Evolutionary conservation across 2,113 vertebrate genomes (phyloP).

Genomic region (Dendropsophus ebraccatus): DNA sequence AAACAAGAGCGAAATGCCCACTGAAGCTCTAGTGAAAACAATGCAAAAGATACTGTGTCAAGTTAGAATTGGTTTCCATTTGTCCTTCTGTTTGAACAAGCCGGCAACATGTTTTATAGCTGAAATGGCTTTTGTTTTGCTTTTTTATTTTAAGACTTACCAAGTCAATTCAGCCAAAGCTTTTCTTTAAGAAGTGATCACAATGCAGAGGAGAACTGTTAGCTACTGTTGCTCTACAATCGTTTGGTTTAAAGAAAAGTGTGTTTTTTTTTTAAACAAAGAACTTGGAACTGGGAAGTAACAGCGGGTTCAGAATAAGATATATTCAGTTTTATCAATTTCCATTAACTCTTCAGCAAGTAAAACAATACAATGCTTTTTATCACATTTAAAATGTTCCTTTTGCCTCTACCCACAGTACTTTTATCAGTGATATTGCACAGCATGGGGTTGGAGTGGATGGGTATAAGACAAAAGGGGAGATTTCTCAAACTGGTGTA

Average conservation of each 20-base stretch:
- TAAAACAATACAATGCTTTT: too few species aligned
- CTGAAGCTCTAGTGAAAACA: constrained; percentile 45
- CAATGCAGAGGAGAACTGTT: neutral
- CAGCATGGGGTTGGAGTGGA: too few species aligned
- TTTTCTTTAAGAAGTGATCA: neutral
- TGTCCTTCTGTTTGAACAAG: constrained; percentile 50
- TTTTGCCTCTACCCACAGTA: too few species aligned
- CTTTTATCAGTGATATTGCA: neutral
- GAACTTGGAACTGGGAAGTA: neutral
- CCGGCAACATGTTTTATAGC: constrained; percentile 13
- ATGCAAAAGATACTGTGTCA: constrained; percentile 36
- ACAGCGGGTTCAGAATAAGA: neutral
- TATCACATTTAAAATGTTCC: too few species aligned
- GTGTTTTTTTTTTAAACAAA: neutral
- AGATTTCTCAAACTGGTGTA: too few species aligned
- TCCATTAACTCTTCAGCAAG: neutral
- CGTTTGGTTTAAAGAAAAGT: neutral
- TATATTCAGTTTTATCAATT: neutral
- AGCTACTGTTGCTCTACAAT: neutral
- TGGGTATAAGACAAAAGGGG: too few species aligned
- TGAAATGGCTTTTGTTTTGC: constrained; percentile 28
- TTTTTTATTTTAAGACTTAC: constrained; percentile 6
- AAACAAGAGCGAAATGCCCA: constrained; percentile 36
- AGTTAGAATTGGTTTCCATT: constrained; percentile 24
- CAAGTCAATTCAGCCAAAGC: constrained; percentile 24